These are phyloP conservation scores for Panzeria rudis DNA, from an alignment of 2,888 invertebrate genomes.

Conservation along the genomic window DNA sequence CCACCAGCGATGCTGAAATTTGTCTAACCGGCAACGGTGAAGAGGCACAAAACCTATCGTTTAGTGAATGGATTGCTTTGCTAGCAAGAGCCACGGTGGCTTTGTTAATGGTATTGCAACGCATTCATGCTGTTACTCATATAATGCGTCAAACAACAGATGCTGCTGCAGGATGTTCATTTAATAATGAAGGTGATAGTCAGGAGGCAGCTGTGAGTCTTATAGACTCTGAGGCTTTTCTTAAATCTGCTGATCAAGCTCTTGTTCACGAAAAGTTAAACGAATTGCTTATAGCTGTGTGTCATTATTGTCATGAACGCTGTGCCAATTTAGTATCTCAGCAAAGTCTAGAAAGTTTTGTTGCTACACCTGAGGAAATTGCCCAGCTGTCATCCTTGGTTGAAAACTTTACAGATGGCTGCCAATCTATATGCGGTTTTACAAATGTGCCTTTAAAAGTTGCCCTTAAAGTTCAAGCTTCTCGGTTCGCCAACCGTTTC, in stretches of 20 bases:
- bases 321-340: constrained; percentile 94
- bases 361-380: constrained; percentile 90
- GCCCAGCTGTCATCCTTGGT: constrained; percentile 90
- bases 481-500: constrained; percentile 95
- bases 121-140: constrained; percentile 90
- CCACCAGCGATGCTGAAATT: constrained; percentile 85
- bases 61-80: constrained; percentile 88
- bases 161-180: constrained; percentile 86
- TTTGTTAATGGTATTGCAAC: constrained; percentile 88
- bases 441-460: constrained; percentile 91
- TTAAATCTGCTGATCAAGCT: constrained; percentile 88
- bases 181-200: constrained; percentile 78
- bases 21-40: constrained; percentile 85
- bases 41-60: constrained; percentile 85
- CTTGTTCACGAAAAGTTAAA: constrained; percentile 89
- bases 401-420: constrained; percentile 90
- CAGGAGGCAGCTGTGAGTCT: constrained; percentile 84
- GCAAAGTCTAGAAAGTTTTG: constrained; percentile 88
- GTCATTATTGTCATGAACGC: constrained; percentile 96
- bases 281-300: constrained; percentile 91
- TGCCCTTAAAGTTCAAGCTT: constrained; percentile 94
- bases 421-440: constrained; percentile 90
- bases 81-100: constrained; percentile 88
- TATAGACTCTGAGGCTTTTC: constrained; percentile 88
- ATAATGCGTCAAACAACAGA: constrained; percentile 91